phyloP scores from a whole-genome alignment of 2,113 vertebrate genomes.

The Peromyscus californicus region DNA sequence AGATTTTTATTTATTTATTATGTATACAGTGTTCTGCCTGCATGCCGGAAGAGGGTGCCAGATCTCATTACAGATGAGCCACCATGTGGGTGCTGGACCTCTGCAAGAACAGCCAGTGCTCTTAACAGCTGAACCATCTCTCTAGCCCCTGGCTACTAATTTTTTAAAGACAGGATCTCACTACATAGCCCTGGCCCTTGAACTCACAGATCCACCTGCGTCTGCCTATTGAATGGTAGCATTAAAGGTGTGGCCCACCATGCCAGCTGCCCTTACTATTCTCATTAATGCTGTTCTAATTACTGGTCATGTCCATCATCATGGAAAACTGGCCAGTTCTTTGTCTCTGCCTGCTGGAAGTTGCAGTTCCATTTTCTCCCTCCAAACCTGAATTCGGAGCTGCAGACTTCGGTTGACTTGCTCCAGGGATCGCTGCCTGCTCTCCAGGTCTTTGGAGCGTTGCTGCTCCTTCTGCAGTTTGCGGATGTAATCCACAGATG shows the following conservation, averaged over 20 bases:
- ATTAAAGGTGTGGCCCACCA: neutral
- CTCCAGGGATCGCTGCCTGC: slow-evolving; percentile 92
- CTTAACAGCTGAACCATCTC: too few species aligned
- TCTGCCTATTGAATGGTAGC: neutral
- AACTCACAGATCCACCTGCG: neutral
- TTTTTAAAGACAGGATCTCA: neutral
- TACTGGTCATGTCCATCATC: neutral
- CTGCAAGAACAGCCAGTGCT: too few species aligned
- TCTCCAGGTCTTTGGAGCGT: slow-evolving; percentile 91
- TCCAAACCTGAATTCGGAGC: slow-evolving; percentile 89
- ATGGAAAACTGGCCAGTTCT: slow-evolving; percentile 37
- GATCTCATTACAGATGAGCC: too few species aligned
- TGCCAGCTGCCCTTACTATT: neutral
- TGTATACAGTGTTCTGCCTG: too few species aligned
- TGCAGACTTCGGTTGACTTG: slow-evolving; percentile 91
- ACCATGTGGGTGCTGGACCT: too few species aligned
- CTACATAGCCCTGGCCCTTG: neutral
- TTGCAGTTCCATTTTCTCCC: neutral
- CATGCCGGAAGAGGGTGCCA: too few species aligned
- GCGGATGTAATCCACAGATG: slow-evolving; percentile 96
- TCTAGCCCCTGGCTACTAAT: neutral
- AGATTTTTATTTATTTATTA: too few species aligned
- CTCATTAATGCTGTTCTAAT: neutral
- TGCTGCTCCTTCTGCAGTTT: slow-evolving; percentile 95
- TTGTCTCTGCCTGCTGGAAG: slow-evolving; percentile 41